Percentiles rank a stretch among this genome's conserved stretches.
Conservation (phyloP, 2,113 vertebrate genomes). For the Enhydra lutris region DNA sequence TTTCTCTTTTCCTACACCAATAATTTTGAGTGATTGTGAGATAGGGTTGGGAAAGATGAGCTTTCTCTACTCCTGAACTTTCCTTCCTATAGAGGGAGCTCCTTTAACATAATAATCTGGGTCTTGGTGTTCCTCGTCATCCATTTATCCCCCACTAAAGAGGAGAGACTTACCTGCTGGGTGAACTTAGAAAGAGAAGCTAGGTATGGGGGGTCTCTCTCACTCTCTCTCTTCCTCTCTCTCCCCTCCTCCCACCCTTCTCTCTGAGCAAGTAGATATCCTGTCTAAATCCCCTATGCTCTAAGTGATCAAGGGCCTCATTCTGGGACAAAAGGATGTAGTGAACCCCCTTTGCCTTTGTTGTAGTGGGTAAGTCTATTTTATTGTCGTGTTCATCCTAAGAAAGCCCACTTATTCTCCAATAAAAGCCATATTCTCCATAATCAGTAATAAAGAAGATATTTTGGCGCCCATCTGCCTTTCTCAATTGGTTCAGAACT, state of each 20-base stretch:
- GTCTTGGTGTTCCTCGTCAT: not conserved
- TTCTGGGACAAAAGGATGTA: not conserved
- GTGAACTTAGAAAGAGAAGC: not conserved
- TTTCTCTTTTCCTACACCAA: not conserved
- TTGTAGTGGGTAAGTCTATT: not conserved
- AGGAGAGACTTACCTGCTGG: not conserved
- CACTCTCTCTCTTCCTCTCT: not conserved
- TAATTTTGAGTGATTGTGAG: not conserved
- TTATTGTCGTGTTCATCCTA: not conserved
- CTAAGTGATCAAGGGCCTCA: not conserved
- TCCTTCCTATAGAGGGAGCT: not conserved
- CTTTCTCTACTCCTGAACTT: not conserved
- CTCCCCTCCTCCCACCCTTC: not conserved
- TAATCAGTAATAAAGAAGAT: not conserved
- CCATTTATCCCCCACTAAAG: not conserved
- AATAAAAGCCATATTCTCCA: not conserved
- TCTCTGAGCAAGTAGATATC: not conserved
- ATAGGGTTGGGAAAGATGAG: not conserved
- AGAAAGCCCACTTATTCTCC: not conserved
- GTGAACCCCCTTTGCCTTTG: not conserved
- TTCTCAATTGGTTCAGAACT: constrained; percentile 32
- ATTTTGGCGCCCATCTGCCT: constrained; percentile 24
- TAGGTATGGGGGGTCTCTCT: not conserved
- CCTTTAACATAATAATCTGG: not conserved
- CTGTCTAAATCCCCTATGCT: not conserved